Percentiles rank a stretch among this genome's conserved stretches.
Evolutionary conservation across 2,888 invertebrate genomes (phyloP).

Genomic region (Spatulosminthurus flaviceps): DNA sequence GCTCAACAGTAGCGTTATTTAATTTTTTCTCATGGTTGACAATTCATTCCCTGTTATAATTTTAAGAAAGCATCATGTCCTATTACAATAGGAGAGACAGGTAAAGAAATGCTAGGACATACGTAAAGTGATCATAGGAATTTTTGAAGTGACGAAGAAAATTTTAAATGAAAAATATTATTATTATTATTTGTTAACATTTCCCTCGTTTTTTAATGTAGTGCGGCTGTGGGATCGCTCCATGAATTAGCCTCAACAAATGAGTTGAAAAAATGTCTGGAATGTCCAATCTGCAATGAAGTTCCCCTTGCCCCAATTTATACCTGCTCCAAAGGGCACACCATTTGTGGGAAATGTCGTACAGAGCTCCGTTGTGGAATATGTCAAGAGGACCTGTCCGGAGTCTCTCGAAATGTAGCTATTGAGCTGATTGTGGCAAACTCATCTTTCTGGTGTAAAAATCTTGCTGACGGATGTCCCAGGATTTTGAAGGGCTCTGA

Average conservation of each 20-base stretch:
- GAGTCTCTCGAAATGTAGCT: constrained; percentile 51
- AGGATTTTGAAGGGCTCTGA: constrained; percentile 55
- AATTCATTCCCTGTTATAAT: no score
- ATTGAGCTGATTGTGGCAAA: constrained; percentile 58
- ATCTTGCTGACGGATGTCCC: constrained; percentile 56
- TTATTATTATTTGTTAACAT: no score
- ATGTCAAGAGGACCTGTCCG: constrained; percentile 57
- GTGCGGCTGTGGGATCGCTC: constrained; percentile 54
- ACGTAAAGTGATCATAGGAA: no score
- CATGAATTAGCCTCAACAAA: constrained; percentile 55
- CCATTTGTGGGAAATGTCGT: constrained; percentile 57
- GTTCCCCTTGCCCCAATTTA: constrained; percentile 61
- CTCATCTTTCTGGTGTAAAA: constrained; percentile 60
- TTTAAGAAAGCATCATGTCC: no score
- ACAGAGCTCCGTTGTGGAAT: constrained; percentile 53
- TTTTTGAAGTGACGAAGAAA: no score
- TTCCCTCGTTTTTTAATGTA: not conserved
- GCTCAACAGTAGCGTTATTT: no score
- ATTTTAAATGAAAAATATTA: no score
- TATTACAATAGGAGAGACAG: no score
- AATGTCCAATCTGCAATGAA: constrained; percentile 60
- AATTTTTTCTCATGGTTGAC: no score
- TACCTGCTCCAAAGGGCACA: constrained; percentile 58
- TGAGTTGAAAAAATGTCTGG: constrained; percentile 58
- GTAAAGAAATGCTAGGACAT: no score